phyloP scores from a whole-genome alignment of 2,888 invertebrate genomes.

The Scaptomyza reducta region DNA sequence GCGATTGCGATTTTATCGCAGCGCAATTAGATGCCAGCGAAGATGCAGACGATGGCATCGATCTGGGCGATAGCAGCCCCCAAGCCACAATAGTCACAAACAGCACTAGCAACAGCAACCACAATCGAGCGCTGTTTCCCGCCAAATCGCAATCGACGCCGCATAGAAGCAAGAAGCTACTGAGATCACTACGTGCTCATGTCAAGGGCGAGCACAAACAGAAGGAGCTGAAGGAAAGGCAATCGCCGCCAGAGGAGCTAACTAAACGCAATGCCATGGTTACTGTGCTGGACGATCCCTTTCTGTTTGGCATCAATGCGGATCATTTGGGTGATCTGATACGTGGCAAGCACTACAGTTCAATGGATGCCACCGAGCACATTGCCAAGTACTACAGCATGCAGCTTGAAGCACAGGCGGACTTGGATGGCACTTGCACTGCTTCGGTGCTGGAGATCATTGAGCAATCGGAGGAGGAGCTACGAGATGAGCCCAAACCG shows the following conservation, averaged over 20 bases:
- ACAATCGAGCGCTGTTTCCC: slow-evolving; percentile 73
- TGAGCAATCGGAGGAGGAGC: slow-evolving; percentile 58
- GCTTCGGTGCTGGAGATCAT: slow-evolving; percentile 65
- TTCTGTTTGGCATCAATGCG: slow-evolving; percentile 83
- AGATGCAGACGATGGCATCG: slow-evolving; percentile 75
- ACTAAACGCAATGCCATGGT: slow-evolving; percentile 82
- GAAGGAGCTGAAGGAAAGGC: slow-evolving; percentile 35
- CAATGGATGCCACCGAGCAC: slow-evolving; percentile 71
- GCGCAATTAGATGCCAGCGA: slow-evolving; percentile 76
- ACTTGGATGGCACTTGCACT: slow-evolving; percentile 34
- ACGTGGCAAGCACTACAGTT: slow-evolving; percentile 67
- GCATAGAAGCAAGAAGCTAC: slow-evolving; percentile 80
- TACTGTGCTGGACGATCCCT: slow-evolving; percentile 84
- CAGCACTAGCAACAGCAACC: slow-evolving; percentile 24
- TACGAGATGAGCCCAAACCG: slow-evolving; percentile 62
- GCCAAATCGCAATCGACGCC: slow-evolving; percentile 59
- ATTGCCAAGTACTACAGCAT: slow-evolving; percentile 77
- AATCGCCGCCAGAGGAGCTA: slow-evolving; percentile 51
- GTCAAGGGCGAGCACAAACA: slow-evolving; percentile 67
- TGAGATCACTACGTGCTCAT: slow-evolving; percentile 81
- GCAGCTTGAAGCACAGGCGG: slow-evolving; percentile 37
- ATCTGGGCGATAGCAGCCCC: slow-evolving; percentile 63
- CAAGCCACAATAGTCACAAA: slow-evolving; percentile 15
- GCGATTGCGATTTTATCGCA: slow-evolving; percentile 75
- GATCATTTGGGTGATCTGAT: slow-evolving; percentile 81